Conservation (phyloP, 2,888 invertebrate genomes). For the Caenorhabditis sulstoni region DNA sequence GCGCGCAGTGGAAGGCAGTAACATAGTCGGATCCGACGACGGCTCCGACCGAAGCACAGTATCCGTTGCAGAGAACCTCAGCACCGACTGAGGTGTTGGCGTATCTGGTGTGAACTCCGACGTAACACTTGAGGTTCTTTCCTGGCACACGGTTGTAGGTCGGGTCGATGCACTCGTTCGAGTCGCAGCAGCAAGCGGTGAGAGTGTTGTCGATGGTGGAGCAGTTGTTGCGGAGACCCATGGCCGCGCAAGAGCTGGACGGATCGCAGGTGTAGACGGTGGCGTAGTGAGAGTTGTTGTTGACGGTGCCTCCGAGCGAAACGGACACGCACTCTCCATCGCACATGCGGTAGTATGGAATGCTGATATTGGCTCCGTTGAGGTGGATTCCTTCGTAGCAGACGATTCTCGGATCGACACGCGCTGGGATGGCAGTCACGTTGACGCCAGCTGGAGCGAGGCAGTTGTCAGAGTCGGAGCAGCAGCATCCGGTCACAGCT, state of each 20-base stretch:
- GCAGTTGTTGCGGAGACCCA: conserved; percentile 66
- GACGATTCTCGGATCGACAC: conserved; percentile 59
- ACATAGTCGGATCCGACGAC: conserved; percentile 38
- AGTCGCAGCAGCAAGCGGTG: conserved; percentile 67
- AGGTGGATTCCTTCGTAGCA: conserved; percentile 68
- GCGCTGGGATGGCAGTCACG: conserved; percentile 59
- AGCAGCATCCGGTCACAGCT: conserved; percentile 66
- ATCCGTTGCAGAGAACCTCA: conserved; percentile 63
- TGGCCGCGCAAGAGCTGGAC: conserved; percentile 55
- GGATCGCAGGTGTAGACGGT: conserved; percentile 69
- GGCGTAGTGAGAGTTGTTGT: conserved; percentile 47
- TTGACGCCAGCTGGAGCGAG: conserved; percentile 60
- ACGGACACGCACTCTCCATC: conserved; percentile 68
- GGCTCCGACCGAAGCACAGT: conserved; percentile 58
- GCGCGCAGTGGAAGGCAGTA: conserved; percentile 66
- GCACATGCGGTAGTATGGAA: conserved; percentile 60
- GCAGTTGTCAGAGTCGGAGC: conserved; percentile 62
- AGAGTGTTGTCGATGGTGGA: conserved; percentile 58
- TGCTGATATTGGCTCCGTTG: conserved; percentile 56
- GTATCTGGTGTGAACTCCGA: conserved; percentile 56
- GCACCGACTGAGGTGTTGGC: conserved; percentile 37
- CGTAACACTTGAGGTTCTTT: conserved; percentile 63
- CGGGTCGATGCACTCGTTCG: conserved; percentile 68
- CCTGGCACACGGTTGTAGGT: conserved; percentile 63
- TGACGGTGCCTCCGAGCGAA: conserved; percentile 54